Evolutionary conservation across 1,140 invertebrate genomes (phyloP).

Genomic region (Myzus persicae): DNA sequence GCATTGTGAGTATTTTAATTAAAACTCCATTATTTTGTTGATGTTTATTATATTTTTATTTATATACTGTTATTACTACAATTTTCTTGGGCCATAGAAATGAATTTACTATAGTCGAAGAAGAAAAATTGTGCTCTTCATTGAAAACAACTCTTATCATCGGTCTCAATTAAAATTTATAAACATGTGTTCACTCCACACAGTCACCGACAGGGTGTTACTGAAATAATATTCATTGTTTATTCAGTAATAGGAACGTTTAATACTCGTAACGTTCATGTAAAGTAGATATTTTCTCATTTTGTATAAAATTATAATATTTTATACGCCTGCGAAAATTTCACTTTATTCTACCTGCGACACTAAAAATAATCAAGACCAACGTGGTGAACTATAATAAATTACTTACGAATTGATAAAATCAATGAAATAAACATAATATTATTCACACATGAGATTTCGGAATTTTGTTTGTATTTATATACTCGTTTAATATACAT

Average conservation of each 20-base stretch:
- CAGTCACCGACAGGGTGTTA: neutral
- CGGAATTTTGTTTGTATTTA: neutral
- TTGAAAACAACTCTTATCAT: neutral
- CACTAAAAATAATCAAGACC: neutral
- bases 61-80: neutral
- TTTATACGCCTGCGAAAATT: neutral
- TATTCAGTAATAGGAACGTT: neutral
- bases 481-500: neutral
- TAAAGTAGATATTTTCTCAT: neutral
- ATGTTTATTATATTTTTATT: constrained; percentile 2
- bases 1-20: neutral
- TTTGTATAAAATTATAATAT: neutral
- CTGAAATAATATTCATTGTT: neutral
- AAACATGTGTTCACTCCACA: neutral
- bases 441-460: neutral
- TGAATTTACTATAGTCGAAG: neutral
- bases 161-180: neutral
- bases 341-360: neutral
- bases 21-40: neutral
- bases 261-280: neutral
- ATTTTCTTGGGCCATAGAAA: neutral
- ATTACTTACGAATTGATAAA: neutral
- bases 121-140: neutral
- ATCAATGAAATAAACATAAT: neutral
- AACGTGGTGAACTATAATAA: neutral